These are phyloP conservation scores for Cottus gobio DNA, from an alignment of 2,113 vertebrate genomes.

Conservation along the genomic window DNA sequence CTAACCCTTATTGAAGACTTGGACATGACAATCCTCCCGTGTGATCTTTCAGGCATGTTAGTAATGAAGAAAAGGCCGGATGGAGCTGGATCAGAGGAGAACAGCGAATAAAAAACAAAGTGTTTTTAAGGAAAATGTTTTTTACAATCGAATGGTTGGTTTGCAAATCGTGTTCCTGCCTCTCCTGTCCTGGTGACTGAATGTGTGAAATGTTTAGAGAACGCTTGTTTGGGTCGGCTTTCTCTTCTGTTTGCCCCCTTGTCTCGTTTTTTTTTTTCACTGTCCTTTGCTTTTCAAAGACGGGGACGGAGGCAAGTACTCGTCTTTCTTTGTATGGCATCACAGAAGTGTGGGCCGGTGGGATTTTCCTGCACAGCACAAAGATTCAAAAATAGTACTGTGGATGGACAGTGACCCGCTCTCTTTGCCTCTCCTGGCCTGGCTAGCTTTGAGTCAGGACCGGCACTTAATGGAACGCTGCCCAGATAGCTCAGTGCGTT, in stretches of 20 bases:
- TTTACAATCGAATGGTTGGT: slow-evolving; percentile 50
- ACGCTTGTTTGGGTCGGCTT: slow-evolving; percentile 36
- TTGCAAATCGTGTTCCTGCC: slow-evolving; percentile 55
- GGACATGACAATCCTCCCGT: too few species aligned
- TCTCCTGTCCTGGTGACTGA: slow-evolving; percentile 50
- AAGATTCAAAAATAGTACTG: background rate
- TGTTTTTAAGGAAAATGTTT: slow-evolving; percentile 41
- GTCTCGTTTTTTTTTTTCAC: slow-evolving; percentile 66
- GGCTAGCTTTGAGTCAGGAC: slow-evolving; percentile 36
- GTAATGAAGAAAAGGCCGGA: too few species aligned
- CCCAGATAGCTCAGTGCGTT: slow-evolving; percentile 43
- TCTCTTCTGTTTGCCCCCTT: slow-evolving; percentile 40
- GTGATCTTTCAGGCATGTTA: too few species aligned
- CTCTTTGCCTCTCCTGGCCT: background rate
- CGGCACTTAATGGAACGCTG: slow-evolving; percentile 60
- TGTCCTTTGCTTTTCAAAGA: slow-evolving; percentile 86
- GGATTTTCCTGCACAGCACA: background rate
- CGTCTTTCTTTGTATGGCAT: slow-evolving; percentile 41
- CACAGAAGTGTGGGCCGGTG: background rate
- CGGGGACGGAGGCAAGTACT: slow-evolving; percentile 94
- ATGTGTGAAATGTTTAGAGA: slow-evolving; percentile 58
- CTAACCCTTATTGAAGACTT: too few species aligned
- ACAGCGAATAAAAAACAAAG: slow-evolving; percentile 37
- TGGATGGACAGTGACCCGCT: background rate
- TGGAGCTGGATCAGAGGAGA: background rate